Conservation (phyloP, 92 coral and sea anemone genomes). For the Palythoa grandis region DNA sequence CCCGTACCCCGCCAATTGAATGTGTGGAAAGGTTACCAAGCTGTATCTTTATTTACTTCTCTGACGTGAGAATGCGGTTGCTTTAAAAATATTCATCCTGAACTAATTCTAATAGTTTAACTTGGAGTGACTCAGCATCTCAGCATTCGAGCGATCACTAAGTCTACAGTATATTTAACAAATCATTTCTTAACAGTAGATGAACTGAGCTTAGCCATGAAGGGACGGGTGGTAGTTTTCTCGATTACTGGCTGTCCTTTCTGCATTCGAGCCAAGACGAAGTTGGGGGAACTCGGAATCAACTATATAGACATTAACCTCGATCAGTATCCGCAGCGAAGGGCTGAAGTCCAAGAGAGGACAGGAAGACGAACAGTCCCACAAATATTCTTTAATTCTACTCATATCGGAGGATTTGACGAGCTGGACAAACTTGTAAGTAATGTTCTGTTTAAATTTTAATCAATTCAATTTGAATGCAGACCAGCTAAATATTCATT, state of each 20-base stretch:
- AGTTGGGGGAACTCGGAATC: slow-evolving; percentile 71
- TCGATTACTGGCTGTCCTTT: slow-evolving; percentile 98
- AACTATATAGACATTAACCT: slow-evolving; percentile 84
- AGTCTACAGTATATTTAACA: neutral
- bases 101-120: neutral
- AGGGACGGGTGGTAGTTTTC: slow-evolving; percentile 79
- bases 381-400: slow-evolving; percentile 91
- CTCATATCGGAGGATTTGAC: slow-evolving; percentile 90
- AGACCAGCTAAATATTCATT: neutral
- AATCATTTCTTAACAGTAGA: neutral
- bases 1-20: too few relatives aligned
- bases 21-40: neutral
- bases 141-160: slow-evolving; percentile 5
- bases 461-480: neutral
- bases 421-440: slow-evolving; percentile 90
- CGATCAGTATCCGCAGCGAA: slow-evolving; percentile 74
- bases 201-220: slow-evolving; percentile 53
- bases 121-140: slow-evolving; percentile 30
- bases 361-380: slow-evolving; percentile 94
- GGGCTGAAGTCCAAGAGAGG: slow-evolving; percentile 81
- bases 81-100: neutral
- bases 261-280: slow-evolving; percentile 89
- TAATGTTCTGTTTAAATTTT: neutral
- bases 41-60: neutral
- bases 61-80: neutral